phyloP scores from a whole-genome alignment of 2,113 vertebrate species.

The Pterocles burchelli region DNA sequence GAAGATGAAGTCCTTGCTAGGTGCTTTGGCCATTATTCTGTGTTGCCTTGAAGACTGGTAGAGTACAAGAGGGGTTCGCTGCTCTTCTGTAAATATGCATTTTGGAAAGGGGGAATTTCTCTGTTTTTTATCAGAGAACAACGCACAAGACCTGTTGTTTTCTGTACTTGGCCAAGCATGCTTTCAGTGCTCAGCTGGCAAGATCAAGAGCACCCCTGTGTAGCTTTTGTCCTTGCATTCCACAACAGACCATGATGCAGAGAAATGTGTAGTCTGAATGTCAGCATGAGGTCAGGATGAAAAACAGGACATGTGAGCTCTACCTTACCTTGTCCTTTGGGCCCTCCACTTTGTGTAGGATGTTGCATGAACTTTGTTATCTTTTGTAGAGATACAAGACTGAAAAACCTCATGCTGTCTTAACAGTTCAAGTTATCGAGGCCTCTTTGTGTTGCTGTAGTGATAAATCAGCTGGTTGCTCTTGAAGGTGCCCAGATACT shows the following conservation, averaged over 20 bases:
- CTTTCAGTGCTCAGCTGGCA: not conserved
- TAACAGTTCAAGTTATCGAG: not conserved
- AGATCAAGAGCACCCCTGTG: not conserved
- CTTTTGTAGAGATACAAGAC: not conserved
- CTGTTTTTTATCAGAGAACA: not conserved
- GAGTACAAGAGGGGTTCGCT: not conserved
- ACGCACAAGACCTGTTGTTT: not conserved
- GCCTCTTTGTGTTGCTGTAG: slow-evolving; percentile 7
- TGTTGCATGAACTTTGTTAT: not conserved
- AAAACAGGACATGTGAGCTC: not conserved
- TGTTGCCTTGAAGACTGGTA: not conserved
- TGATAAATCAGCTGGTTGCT: slow-evolving; percentile 1
- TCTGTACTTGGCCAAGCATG: not conserved
- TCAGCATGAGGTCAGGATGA: not conserved
- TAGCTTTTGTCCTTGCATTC: not conserved
- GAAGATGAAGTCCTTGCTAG: not conserved
- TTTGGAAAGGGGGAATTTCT: not conserved
- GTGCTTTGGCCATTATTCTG: not conserved
- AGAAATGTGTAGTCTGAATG: not conserved
- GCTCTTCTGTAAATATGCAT: accelerated
- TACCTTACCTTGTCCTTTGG: not conserved
- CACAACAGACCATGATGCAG: not conserved
- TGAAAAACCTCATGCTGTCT: not conserved
- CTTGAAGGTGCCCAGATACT: not conserved
- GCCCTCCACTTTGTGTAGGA: not conserved